phyloP scores from a whole-genome alignment of 2,797 vertebrate species.

The Cheirogaleus major region DNA sequence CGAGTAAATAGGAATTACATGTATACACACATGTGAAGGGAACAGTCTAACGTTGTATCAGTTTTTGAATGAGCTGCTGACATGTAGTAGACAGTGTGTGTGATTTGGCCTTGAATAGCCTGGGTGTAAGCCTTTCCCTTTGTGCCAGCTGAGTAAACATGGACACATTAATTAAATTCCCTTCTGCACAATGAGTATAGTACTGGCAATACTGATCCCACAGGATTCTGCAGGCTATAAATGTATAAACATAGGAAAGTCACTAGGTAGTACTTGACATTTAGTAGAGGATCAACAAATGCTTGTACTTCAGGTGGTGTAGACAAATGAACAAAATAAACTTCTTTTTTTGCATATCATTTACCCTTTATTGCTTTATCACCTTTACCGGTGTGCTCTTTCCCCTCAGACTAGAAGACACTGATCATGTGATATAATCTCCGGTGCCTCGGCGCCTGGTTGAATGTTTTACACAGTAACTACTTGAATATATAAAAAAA shows the following conservation, averaged over 20 bases:
- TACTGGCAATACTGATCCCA: neutral
- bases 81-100: neutral
- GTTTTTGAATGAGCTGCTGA: neutral
- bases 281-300: neutral
- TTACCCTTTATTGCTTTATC: neutral
- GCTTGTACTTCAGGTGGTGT: neutral
- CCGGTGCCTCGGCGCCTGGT: neutral
- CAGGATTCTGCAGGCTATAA: neutral
- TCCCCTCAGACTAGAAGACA: neutral
- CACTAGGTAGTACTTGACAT: neutral
- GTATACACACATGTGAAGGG: neutral
- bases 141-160: slow-evolving; percentile 25
- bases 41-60: neutral
- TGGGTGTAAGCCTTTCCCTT: neutral
- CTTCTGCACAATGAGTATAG: neutral
- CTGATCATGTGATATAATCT: neutral
- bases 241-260: neutral
- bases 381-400: neutral
- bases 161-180: neutral
- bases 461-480: neutral
- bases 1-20: neutral
- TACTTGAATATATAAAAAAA: neutral
- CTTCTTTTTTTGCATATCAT: neutral
- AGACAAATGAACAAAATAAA: neutral
- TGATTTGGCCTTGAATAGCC: neutral